These are phyloP conservation scores for Cosmopolites sordidus DNA, from an alignment of 2,888 invertebrate species.

Conservation along the genomic window DNA sequence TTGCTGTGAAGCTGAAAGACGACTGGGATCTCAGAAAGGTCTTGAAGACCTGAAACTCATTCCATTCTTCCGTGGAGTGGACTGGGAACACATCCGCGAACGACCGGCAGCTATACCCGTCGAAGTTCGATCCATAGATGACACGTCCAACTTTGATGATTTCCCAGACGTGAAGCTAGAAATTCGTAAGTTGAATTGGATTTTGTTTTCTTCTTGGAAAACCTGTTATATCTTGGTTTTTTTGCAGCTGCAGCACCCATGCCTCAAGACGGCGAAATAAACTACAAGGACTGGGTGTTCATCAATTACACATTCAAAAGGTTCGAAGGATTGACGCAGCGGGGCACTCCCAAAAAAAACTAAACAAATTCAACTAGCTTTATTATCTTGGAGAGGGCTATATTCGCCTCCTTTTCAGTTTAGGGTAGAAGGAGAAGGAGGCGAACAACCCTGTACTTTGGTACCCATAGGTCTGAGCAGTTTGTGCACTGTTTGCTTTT, in stretches of 20 bases:
- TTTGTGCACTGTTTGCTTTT: constrained; percentile 40
- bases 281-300: constrained; percentile 99
- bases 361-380: constrained; percentile 42
- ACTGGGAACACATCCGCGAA: constrained; percentile 99
- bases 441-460: background rate
- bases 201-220: background rate
- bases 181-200: constrained; percentile 81
- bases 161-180: constrained; percentile 98
- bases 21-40: constrained; percentile 84
- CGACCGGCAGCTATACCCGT: constrained; percentile 97
- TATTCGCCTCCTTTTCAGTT: background rate
- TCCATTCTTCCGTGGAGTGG: constrained; percentile 93
- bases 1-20: constrained; percentile 93
- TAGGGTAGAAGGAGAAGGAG: background rate
- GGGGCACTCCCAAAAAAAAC: constrained; percentile 79
- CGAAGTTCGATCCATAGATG: constrained; percentile 97
- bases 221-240: background rate
- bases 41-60: constrained; percentile 91
- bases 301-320: constrained; percentile 99
- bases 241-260: constrained; percentile 77
- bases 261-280: constrained; percentile 84
- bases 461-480: constrained; percentile 40
- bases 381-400: background rate
- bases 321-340: constrained; percentile 94
- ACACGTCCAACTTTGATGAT: constrained; percentile 99